Evolutionary conservation across 2,888 invertebrate species (phyloP).

Genomic region (Aleiodes alternator): DNA sequence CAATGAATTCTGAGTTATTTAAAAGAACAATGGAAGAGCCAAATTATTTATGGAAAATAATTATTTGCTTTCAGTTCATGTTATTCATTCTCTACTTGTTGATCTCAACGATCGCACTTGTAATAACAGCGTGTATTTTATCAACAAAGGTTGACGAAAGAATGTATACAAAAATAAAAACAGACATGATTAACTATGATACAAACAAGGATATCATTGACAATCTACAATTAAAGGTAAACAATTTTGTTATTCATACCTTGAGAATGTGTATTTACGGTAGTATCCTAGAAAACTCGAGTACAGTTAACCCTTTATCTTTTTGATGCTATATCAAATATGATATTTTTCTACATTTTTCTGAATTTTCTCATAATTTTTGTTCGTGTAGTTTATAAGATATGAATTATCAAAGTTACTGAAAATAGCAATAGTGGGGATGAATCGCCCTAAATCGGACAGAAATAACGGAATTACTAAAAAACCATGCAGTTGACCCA

Average conservation of each 20-base stretch:
- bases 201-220: conserved; percentile 30
- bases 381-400: too few species aligned
- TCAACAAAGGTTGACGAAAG: conserved; percentile 34
- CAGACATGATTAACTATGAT: conserved; percentile 34
- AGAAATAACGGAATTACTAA: too few species aligned
- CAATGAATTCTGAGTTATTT: neutral
- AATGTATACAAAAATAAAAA: conserved; percentile 34
- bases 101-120: conserved; percentile 40
- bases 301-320: too few species aligned
- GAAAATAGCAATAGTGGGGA: too few species aligned
- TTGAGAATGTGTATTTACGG: neutral
- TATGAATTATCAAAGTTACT: too few species aligned
- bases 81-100: conserved; percentile 37
- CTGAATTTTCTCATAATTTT: too few species aligned
- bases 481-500: too few species aligned
- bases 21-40: neutral
- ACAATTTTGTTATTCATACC: conserved; percentile 5
- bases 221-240: conserved; percentile 43
- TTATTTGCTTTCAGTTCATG: conserved; percentile 46
- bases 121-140: conserved; percentile 20
- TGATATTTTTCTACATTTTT: too few species aligned
- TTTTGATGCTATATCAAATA: too few species aligned
- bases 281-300: too few species aligned
- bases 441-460: too few species aligned
- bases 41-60: neutral